A percentile compares a stretch with the other conserved stretches of the same genome.
phyloP scores from a whole-genome alignment of 2,113 vertebrate species.

The Bos indicus region DNA sequence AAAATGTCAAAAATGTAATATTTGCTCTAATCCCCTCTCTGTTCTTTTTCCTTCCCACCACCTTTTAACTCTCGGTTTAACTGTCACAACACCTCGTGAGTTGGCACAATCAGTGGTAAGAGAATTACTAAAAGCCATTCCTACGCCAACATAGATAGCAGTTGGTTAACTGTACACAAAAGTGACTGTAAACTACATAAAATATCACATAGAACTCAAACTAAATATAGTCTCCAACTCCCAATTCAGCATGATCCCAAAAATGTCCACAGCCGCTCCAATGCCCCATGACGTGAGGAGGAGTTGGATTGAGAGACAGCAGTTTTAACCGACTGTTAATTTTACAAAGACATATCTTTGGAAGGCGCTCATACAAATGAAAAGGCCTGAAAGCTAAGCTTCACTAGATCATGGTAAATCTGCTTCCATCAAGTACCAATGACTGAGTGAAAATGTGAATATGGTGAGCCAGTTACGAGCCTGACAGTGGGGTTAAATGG shows the following conservation, averaged over 20 bases:
- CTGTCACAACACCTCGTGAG: background rate
- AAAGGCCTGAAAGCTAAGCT: background rate
- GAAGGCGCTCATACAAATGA: background rate
- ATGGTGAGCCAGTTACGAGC: background rate
- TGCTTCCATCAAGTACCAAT: background rate
- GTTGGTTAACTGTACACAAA: background rate
- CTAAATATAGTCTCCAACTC: background rate
- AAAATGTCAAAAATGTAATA: slow-evolving; percentile 21
- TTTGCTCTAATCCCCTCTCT: background rate
- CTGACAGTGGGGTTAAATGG: background rate
- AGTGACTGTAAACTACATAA: background rate
- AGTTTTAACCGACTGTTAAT: background rate
- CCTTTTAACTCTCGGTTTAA: background rate
- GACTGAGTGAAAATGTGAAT: background rate
- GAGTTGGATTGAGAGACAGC: background rate
- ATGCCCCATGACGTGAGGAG: background rate
- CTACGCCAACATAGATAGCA: background rate
- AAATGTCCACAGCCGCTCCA: background rate
- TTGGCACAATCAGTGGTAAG: background rate
- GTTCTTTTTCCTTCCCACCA: background rate
- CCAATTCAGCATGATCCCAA: background rate
- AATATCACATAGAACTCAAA: background rate
- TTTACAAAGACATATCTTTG: background rate
- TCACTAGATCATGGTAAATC: background rate
- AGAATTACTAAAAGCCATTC: background rate